phyloP scores from a whole-genome alignment of 2,888 invertebrate species.

The Ornithoptera alexandrae region DNA sequence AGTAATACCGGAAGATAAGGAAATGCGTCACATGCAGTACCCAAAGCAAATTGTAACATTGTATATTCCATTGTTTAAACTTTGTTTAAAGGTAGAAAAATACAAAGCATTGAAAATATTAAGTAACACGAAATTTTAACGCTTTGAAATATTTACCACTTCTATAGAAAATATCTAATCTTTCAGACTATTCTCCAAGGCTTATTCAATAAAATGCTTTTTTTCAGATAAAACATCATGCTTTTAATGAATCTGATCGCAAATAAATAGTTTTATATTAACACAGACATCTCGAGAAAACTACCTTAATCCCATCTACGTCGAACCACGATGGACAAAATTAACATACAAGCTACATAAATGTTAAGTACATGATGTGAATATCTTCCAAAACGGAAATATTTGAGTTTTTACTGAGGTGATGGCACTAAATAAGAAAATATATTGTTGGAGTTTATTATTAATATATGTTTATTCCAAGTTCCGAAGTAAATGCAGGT shows the following conservation, averaged over 20 bases:
- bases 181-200: background rate
- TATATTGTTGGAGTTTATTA: conserved; percentile 20
- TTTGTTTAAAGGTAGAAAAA: background rate
- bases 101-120: background rate
- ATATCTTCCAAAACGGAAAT: conserved; percentile 20
- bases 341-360: conserved; percentile 27
- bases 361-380: conserved; percentile 21
- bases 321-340: conserved; percentile 22
- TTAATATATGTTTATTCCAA: conserved; percentile 5
- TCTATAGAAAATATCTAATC: background rate
- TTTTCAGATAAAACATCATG: conserved; percentile 16
- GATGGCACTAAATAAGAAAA: conserved; percentile 15
- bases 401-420: conserved; percentile 15
- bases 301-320: conserved; percentile 13
- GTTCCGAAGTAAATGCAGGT: conserved; percentile 12
- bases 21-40: conserved; percentile 44
- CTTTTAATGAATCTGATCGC: conserved; percentile 11
- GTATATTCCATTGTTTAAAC: background rate
- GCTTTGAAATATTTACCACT: background rate
- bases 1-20: conserved; percentile 65
- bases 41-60: conserved; percentile 30
- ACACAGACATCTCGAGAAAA: conserved; percentile 23
- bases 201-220: conserved; percentile 6
- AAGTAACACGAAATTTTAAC: background rate
- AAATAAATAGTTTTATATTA: conserved; percentile 16